Conservation (phyloP, 2,888 invertebrate genomes). For the Sympetrum striolatum region DNA sequence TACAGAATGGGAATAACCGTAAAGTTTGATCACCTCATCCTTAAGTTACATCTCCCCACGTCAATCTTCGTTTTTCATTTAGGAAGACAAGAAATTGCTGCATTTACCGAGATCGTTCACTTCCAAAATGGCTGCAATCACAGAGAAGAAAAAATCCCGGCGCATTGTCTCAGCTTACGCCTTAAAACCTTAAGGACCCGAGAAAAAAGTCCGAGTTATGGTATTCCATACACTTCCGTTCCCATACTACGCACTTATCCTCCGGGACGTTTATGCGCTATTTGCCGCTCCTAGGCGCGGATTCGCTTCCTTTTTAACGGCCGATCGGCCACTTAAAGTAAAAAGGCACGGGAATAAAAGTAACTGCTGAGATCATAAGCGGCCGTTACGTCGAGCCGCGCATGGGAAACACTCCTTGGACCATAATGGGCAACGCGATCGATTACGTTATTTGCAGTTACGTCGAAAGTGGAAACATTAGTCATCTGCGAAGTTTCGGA, state of each 20-base stretch:
- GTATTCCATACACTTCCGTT: not conserved
- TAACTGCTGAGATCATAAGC: too few relatives aligned
- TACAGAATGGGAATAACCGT: not conserved
- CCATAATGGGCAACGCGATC: too few relatives aligned
- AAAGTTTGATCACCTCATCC: not conserved
- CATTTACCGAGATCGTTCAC: not conserved
- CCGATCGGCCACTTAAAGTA: too few relatives aligned
- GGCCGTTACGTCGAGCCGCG: too few relatives aligned
- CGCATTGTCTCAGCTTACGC: not conserved
- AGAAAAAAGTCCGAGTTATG: not conserved
- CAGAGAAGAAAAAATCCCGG: not conserved
- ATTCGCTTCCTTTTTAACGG: too few relatives aligned
- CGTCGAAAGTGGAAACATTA: too few relatives aligned
- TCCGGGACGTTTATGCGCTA: too few relatives aligned
- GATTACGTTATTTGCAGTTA: too few relatives aligned
- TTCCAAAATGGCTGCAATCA: not conserved
- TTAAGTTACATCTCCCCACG: not conserved
- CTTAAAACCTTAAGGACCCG: not conserved
- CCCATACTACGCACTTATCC: not conserved
- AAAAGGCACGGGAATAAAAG: too few relatives aligned
- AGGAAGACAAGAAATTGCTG: not conserved
- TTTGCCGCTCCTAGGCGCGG: too few relatives aligned
- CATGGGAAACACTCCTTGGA: too few relatives aligned
- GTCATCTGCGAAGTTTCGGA: too few relatives aligned
- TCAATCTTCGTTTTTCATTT: not conserved